Evolutionary conservation across 2,797 vertebrate species (phyloP).

Genomic region (Varecia variegata): DNA sequence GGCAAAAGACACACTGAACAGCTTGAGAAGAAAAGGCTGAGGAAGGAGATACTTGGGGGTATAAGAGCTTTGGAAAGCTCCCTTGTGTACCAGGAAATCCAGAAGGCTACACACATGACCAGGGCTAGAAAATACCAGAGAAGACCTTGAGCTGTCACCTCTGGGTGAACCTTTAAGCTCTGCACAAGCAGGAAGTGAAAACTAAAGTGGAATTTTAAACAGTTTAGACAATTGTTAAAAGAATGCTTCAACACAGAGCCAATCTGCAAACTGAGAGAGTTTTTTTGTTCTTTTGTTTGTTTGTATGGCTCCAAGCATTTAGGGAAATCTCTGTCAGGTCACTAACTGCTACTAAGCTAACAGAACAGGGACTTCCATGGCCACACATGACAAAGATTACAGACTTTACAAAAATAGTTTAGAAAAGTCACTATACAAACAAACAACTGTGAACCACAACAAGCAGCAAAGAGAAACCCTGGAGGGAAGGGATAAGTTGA

Average conservation of each 20-base stretch:
- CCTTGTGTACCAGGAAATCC: neutral
- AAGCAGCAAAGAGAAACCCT: neutral
- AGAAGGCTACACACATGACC: neutral
- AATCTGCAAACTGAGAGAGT: neutral
- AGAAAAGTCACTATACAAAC: neutral
- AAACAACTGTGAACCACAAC: neutral
- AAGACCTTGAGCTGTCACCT: neutral
- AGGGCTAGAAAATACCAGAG: neutral
- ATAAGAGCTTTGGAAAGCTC: neutral
- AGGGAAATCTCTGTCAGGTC: neutral
- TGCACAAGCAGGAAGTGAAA: neutral
- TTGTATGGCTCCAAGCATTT: neutral
- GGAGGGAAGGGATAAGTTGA: neutral
- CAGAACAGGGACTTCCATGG: neutral
- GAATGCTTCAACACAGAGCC: neutral
- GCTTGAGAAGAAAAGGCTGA: neutral
- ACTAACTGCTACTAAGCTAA: neutral
- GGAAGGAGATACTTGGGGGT: neutral
- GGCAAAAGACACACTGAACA: neutral
- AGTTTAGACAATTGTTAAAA: neutral
- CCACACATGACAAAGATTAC: neutral
- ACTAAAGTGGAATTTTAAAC: neutral
- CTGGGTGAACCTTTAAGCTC: neutral
- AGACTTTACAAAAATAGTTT: neutral
- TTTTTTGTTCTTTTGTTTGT: neutral